Conservation (phyloP, 1,140 invertebrate genomes). For the Monomorium pharaonis region DNA sequence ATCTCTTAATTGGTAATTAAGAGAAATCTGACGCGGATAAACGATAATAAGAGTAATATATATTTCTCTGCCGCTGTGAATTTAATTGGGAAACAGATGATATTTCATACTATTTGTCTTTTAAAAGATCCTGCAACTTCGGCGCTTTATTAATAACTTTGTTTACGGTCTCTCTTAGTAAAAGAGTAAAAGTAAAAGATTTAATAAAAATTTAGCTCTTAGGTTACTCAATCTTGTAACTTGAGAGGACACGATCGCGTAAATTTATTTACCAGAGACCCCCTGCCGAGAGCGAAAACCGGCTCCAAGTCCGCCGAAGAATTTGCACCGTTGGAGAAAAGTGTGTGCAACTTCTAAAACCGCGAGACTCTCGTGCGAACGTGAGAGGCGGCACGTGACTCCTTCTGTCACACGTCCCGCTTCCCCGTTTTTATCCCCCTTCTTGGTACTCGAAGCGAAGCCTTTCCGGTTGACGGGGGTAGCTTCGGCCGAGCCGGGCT, state of each 20-base stretch:
- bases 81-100: not conserved
- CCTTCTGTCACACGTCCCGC: not conserved
- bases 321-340: not conserved
- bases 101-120: not conserved
- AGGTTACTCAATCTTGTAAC: not conserved
- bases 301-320: not conserved
- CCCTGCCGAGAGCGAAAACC: not conserved
- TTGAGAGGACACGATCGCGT: not conserved
- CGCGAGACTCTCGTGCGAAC: not conserved
- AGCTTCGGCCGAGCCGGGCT: too few relatives aligned
- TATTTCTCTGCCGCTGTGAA: not conserved
- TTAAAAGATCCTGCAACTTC: not conserved
- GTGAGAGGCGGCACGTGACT: not conserved
- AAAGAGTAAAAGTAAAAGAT: not conserved
- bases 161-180: not conserved
- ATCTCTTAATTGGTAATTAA: not conserved
- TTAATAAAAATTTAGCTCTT: not conserved
- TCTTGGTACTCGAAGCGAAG: not conserved
- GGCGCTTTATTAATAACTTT: conserved; percentile 10
- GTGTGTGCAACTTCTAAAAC: not conserved
- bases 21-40: not conserved
- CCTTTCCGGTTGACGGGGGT: not conserved
- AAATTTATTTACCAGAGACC: not conserved
- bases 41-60: not conserved
- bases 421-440: not conserved